A percentile compares a stretch with the other conserved stretches of the same genome.
Conservation (phyloP, 2,888 invertebrate species). For the Oegoconia quadripuncta region DNA sequence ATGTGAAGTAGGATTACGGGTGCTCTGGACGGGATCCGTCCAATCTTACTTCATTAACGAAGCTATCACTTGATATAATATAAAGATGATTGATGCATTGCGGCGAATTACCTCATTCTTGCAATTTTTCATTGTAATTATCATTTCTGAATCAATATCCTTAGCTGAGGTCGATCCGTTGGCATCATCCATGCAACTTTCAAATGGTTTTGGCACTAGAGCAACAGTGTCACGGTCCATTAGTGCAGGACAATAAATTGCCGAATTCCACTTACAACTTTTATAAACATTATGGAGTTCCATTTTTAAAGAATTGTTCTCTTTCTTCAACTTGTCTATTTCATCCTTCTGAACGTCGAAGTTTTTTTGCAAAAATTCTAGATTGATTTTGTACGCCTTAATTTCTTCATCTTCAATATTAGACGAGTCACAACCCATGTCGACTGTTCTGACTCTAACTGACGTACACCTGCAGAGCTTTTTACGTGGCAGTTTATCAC, state of each 20-base stretch:
- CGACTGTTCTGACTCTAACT: conserved; percentile 30
- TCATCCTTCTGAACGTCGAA: conserved; percentile 41
- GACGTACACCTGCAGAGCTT: conserved; percentile 36
- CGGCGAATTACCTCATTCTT: conserved; percentile 50
- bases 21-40: too few relatives aligned
- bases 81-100: neutral
- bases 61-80: neutral
- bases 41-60: neutral
- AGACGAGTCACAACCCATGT: conserved; percentile 35
- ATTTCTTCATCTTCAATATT: conserved; percentile 27
- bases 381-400: conserved; percentile 30
- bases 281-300: conserved; percentile 46
- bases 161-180: conserved; percentile 18
- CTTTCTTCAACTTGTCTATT: conserved; percentile 43
- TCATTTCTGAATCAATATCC: conserved; percentile 60
- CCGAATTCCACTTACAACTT: conserved; percentile 27
- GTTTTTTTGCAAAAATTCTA: conserved; percentile 40
- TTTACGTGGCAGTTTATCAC: conserved; percentile 15
- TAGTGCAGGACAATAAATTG: conserved; percentile 18
- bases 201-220: conserved; percentile 41
- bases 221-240: conserved; percentile 21
- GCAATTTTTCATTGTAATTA: conserved; percentile 66
- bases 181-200: conserved; percentile 26
- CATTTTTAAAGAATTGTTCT: conserved; percentile 48
- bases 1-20: too few relatives aligned